These are phyloP conservation scores for Tauraco erythrolophus DNA, from an alignment of 2,113 vertebrate genomes.

Conservation along the genomic window DNA sequence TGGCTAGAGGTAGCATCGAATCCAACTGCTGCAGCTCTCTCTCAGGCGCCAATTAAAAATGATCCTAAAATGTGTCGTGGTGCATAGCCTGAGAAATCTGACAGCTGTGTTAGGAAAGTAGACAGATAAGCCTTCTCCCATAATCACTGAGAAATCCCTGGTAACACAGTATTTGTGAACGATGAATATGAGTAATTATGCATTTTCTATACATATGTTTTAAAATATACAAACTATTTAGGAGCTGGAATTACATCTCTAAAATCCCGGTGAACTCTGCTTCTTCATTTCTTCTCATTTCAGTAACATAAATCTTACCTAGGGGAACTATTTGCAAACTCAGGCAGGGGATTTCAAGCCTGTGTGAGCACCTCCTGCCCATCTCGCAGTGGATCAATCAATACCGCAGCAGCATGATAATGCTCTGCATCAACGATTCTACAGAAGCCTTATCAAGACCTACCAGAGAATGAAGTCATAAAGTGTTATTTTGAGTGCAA, in stretches of 20 bases:
- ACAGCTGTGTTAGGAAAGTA: background rate
- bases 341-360: background rate
- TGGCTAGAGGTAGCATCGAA: background rate
- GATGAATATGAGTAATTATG: background rate
- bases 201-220: background rate
- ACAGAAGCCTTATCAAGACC: background rate
- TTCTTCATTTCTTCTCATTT: background rate
- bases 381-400: constrained; percentile 8
- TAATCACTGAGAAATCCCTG: background rate
- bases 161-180: background rate
- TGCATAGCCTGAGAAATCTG: background rate
- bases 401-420: background rate
- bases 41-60: background rate
- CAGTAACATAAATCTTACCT: constrained; percentile 8
- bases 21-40: background rate
- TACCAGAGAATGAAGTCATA: background rate
- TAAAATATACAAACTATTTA: background rate
- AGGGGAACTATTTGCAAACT: constrained; percentile 5
- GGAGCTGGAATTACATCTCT: background rate
- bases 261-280: background rate
- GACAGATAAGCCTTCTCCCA: background rate
- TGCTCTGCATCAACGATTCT: constrained; percentile 20
- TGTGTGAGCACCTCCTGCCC: background rate
- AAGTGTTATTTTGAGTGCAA: background rate
- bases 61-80: background rate